Evolutionary conservation across 2,797 vertebrate species (phyloP), one percentile per base, ranked within the genome.

Genomic region (Distichodus sexfasciatus): DNA sequence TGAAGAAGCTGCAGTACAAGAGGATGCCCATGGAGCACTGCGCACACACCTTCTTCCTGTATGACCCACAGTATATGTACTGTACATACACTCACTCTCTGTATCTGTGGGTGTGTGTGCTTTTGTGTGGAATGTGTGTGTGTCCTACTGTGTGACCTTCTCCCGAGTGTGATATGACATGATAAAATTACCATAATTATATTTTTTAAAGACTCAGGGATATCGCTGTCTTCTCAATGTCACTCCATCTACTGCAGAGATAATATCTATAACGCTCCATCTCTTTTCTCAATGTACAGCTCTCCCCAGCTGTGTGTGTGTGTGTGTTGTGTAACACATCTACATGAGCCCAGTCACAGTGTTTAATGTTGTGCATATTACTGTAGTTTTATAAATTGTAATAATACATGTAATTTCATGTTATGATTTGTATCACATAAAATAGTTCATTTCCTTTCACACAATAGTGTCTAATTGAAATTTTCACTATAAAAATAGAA

Each of bases 1-100:
- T 89, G 73, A 84, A 38, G 80, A 91, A 88, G 66, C 69, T 90
- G 63, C 63, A 29, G 55, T 86, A 89, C 54, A 89, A 86, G 70
- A 79, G 74, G 75, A 85, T 90, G 85, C 82, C 82, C 24, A 64
- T 86, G 66, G 84, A 88, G 73, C 66, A 86, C 47, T 81, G 79
- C 17, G 81, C 87, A 38, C 19, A 82, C 21, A 21, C 62, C 0
- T 86, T 90, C 79, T 85, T 85, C 59, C 67, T 61, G 63, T 83
- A 57, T 71, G 68, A 15, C 7, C 63, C 51, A 68, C 19, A 66
- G 17, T 21, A 44, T 14, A 1, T 9, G 19, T 19, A 41, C 62
- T 36, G 6, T 2, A 23, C 31, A 26, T 64, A 4, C 72, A 77
- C 29, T 35, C 68, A 73, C 31, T 35, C 24, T 4, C 26, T 40